phyloP scores from a whole-genome alignment of 2,888 invertebrate species.

The Druceiella hillmani region DNA sequence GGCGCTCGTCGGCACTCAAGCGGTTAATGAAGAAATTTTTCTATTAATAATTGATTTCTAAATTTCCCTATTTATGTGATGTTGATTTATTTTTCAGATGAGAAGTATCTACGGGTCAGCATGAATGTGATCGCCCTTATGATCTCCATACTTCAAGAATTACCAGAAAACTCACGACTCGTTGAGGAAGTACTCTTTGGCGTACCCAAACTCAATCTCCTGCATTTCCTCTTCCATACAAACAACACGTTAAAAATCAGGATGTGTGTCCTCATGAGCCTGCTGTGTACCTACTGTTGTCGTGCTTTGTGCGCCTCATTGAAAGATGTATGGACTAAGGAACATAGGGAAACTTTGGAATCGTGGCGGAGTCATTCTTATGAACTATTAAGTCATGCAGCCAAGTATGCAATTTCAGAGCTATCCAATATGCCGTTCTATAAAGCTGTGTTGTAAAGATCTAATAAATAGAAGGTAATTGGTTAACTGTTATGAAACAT shows the following conservation, averaged over 20 bases:
- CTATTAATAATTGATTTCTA: too few relatives aligned
- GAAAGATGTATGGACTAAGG: constrained; percentile 56
- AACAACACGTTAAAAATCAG: constrained; percentile 56
- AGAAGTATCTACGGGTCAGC: constrained; percentile 56
- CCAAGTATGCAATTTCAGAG: constrained; percentile 50
- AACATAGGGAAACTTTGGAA: constrained; percentile 54
- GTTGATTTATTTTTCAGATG: constrained; percentile 39
- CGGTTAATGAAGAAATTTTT: too few relatives aligned
- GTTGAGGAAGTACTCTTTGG: constrained; percentile 67
- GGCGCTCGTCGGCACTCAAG: too few relatives aligned
- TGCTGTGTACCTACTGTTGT: constrained; percentile 63
- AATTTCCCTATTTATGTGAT: too few relatives aligned
- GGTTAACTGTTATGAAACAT: too few relatives aligned
- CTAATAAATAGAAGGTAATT: too few relatives aligned
- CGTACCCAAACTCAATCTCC: constrained; percentile 45
- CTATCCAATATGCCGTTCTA: constrained; percentile 51
- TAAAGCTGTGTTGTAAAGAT: too few relatives aligned
- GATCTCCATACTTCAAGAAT: constrained; percentile 64
- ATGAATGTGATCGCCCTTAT: constrained; percentile 67
- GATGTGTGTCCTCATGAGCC: constrained; percentile 64
- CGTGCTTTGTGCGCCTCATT: constrained; percentile 54
- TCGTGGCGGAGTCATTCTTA: constrained; percentile 57
- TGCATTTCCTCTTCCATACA: constrained; percentile 52
- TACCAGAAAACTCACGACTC: constrained; percentile 71
- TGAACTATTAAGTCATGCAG: constrained; percentile 55